Evolutionary conservation across 2,797 vertebrate genomes (phyloP).

Genomic region (Xyrichtys novacula): DNA sequence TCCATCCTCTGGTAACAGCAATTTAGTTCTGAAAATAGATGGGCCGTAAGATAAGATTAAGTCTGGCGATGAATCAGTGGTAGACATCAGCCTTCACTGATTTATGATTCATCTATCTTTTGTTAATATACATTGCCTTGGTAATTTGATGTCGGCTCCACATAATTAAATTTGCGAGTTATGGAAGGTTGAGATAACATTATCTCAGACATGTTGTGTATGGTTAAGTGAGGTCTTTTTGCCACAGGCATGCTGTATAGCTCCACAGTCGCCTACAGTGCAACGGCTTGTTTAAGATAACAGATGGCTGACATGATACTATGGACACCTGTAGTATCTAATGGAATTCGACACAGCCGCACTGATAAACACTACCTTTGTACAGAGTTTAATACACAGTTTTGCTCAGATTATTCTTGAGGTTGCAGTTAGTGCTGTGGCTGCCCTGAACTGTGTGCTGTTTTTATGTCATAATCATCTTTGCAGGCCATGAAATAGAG

Average conservation of each 20-base stretch:
- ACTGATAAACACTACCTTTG: neutral
- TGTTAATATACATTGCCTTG: constrained; percentile 11
- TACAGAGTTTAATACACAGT: neutral
- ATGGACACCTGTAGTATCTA: neutral
- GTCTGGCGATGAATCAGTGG: constrained; percentile 11
- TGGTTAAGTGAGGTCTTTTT: neutral
- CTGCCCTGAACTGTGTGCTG: neutral
- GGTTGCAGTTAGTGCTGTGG: neutral
- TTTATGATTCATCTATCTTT: constrained; percentile 11
- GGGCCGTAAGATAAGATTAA: constrained; percentile 18
- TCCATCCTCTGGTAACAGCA: neutral
- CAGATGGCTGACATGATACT: neutral
- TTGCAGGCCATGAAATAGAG: neutral
- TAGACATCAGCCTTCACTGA: neutral
- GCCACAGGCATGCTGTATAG: neutral
- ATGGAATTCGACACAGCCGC: neutral
- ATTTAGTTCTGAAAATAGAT: constrained; percentile 3
- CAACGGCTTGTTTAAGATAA: constrained; percentile 9
- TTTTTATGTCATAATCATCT: neutral
- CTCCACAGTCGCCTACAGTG: neutral
- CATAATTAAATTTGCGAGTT: constrained; percentile 19
- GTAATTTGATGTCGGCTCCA: constrained; percentile 17
- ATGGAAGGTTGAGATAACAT: constrained; percentile 28
- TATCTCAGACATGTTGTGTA: constrained; percentile 11
- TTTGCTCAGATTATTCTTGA: neutral